Evolutionary conservation across 2,888 invertebrate species (phyloP).

Genomic region (Heliconius sara): DNA sequence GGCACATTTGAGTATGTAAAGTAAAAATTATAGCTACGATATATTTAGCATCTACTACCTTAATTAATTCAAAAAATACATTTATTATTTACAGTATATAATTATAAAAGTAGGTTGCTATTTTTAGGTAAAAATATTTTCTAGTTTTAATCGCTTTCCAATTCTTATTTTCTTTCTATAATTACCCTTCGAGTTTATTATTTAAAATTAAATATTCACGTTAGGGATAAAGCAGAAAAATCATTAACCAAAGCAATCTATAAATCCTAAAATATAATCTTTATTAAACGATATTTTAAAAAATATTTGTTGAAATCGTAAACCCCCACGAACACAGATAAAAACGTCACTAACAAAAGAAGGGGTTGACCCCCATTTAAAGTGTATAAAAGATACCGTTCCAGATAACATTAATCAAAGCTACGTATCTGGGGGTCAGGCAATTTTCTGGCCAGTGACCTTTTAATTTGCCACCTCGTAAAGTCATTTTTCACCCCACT

Average conservation of each 20-base stretch:
- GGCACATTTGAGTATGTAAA: not conserved
- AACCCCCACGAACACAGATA: constrained; percentile 44
- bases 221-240: not conserved
- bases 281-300: not conserved
- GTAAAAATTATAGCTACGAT: not conserved
- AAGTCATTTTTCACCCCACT: constrained; percentile 74
- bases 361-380: constrained; percentile 70
- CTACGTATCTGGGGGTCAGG: constrained; percentile 62
- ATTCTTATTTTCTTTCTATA: no score
- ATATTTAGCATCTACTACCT: not conserved
- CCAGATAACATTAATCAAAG: constrained; percentile 82
- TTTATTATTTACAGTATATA: no score
- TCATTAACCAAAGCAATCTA: no score
- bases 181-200: no score
- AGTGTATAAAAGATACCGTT: constrained; percentile 70
- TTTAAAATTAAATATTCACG: no score
- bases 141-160: no score
- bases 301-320: not conserved
- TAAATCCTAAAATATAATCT: not conserved
- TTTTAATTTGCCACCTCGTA: constrained; percentile 74
- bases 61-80: not conserved
- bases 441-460: constrained; percentile 80
- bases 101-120: no score
- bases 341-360: constrained; percentile 52
- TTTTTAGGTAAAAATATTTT: not conserved